Evolutionary conservation across 92 coral and sea anemone genomes (phyloP).

Genomic region (Zoanthus sociatus): DNA sequence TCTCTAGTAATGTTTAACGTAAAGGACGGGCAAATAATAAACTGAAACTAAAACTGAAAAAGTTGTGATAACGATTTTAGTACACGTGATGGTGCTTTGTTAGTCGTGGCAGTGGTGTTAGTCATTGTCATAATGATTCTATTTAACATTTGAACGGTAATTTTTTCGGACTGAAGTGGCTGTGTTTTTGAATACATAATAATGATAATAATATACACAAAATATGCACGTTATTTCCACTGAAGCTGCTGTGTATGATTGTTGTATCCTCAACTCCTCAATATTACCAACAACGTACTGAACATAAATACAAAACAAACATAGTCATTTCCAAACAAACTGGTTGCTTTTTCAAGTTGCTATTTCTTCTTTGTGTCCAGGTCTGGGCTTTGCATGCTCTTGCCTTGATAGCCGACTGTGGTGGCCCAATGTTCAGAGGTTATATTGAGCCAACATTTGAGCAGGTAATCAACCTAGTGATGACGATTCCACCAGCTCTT

Average conservation of each 20-base stretch:
- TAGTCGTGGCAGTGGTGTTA: background rate
- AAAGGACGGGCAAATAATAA: too few relatives aligned
- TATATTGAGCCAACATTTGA: constrained; percentile 95
- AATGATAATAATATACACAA: background rate
- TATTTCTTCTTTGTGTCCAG: constrained; percentile 36
- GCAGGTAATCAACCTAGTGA: constrained; percentile 86
- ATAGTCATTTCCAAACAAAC: background rate
- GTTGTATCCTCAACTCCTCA: background rate
- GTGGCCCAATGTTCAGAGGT: constrained; percentile 99
- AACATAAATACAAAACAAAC: background rate
- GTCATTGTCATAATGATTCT: background rate
- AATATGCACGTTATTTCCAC: too few relatives aligned
- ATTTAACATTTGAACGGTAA: background rate
- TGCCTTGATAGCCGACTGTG: constrained; percentile 98
- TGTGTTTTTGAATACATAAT: background rate
- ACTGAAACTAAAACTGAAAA: too few relatives aligned
- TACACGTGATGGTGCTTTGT: background rate
- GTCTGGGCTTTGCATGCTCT: constrained; percentile 99
- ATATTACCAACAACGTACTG: background rate
- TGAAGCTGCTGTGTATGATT: background rate
- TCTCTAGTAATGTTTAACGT: too few relatives aligned
- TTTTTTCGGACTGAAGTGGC: background rate
- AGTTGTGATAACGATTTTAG: too few relatives aligned
- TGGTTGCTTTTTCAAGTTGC: background rate
- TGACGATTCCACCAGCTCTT: constrained; percentile 92